Evolutionary conservation across 23 tunicate genomes (phyloP), one percentile per base, ranked within the genome.

Genomic region (Ciona savignyi): DNA sequence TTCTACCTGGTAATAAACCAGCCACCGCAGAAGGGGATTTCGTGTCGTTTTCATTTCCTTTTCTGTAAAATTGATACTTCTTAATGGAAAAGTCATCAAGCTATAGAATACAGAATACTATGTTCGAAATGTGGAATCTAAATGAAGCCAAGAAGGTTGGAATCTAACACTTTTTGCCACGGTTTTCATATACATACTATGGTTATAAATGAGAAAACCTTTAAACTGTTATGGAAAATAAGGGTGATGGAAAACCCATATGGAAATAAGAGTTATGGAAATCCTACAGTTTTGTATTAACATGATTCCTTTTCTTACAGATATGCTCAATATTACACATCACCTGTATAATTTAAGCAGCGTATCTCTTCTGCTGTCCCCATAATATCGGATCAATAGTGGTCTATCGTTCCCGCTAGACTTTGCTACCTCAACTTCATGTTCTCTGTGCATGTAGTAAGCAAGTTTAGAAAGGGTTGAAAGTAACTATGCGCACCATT

Each of bases 331-430:
- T 25, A 9, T 4, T 23, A 70, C 2, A 3, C 21, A 21, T 61
- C 63, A 91, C 97, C 87, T 51, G 91, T 91, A 91, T 1, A 84
- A 66, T 67, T 91, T 91, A 71, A 91, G 62, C 51, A 91, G 69
- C n/a, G 87, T 81, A 56, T 91, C 97, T 28, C 91, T 71, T 22
- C 97, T 74, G 71, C 91, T 84, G 35, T 91, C 97, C 0, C 97
- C 97, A 74, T 91, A 91, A 56, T 79, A 76, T 22, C 97, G 91
- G 27, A 84, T 80, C 27, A 84, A 0, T 23, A 84, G 27, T 65
- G 84, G 80, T 61, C 80, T 91, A 70, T 28, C 68, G 62, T 60
- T 42, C n/a, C 91, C 91, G 0, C 34, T 71, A 27, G 69, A 76
- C 48, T 72, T 76, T 28, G 97, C 91, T 25, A 29, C 28, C 30